A percentile compares a stretch with the other conserved stretches of the same genome.
Evolutionary conservation across 2,113 vertebrate species (phyloP).

Genomic region (Miniopterus natalensis): DNA sequence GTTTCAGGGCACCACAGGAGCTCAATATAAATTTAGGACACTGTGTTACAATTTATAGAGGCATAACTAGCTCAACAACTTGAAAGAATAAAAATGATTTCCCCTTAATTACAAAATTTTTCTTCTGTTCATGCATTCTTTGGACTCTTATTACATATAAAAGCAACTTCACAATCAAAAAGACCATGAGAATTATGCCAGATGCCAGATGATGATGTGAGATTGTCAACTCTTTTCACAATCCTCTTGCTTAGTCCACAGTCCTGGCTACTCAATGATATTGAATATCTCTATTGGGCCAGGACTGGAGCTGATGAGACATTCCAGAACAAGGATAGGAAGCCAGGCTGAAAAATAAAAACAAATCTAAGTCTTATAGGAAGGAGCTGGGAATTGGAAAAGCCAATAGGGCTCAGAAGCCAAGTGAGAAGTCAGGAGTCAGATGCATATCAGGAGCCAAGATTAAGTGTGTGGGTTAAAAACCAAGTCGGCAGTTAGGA

Average conservation of each 20-base stretch:
- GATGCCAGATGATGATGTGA: neutral
- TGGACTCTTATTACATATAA: neutral
- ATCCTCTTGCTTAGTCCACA: neutral
- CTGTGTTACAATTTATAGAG: conserved; percentile 52
- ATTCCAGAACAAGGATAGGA: neutral
- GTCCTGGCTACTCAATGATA: neutral
- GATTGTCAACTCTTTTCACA: neutral
- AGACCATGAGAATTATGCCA: neutral
- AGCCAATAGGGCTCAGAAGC: neutral
- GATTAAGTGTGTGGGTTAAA: neutral
- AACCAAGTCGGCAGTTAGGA: neutral
- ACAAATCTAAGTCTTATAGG: neutral
- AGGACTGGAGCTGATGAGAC: neutral
- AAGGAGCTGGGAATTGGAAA: neutral
- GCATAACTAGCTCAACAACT: conserved; percentile 45
- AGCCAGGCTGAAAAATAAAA: conserved; percentile 8
- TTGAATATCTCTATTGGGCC: neutral
- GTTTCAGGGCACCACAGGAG: conserved; percentile 54
- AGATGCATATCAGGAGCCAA: neutral
- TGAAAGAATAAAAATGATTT: conserved; percentile 20
- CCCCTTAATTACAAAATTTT: conserved; percentile 45
- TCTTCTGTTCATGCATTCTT: conserved; percentile 22
- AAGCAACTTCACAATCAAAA: conserved; percentile 40
- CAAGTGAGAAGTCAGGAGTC: neutral
- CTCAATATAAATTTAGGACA: conserved; percentile 45